These are phyloP conservation scores for Heloderma charlesbogerti DNA, from an alignment of 2,113 vertebrate species.

Conservation along the genomic window DNA sequence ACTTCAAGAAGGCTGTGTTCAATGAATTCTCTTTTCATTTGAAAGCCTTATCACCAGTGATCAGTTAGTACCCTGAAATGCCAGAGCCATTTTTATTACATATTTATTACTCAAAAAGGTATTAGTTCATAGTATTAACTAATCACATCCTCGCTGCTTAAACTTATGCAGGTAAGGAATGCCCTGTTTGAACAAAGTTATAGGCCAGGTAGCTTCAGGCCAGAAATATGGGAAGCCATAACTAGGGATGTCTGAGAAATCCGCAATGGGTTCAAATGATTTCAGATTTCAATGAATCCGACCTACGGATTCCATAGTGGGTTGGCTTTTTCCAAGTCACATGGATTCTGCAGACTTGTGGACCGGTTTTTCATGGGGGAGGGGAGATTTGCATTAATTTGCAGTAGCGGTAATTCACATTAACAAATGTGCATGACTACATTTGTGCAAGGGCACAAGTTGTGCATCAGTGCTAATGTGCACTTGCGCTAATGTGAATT, in stretches of 20 bases:
- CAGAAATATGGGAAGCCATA: background rate
- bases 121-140: background rate
- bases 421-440: too few species aligned
- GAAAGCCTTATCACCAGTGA: constrained; percentile 7
- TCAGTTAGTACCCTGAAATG: constrained; percentile 12
- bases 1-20: constrained; percentile 45
- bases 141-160: background rate
- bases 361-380: too few species aligned
- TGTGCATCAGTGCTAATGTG: too few species aligned
- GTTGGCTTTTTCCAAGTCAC: too few species aligned
- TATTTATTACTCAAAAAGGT: constrained; percentile 16
- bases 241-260: background rate
- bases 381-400: too few species aligned
- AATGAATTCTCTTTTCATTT: constrained; percentile 42
- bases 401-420: too few species aligned
- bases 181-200: background rate
- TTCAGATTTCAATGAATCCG: too few species aligned
- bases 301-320: too few species aligned
- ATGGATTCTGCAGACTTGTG: too few species aligned
- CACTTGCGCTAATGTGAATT: too few species aligned
- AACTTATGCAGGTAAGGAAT: background rate
- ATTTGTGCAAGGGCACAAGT: too few species aligned
- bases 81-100: constrained; percentile 4
- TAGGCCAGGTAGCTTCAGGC: background rate
- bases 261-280: too few species aligned